Conservation (phyloP, 2,113 vertebrate species). For the Lutjanus erythropterus region DNA sequence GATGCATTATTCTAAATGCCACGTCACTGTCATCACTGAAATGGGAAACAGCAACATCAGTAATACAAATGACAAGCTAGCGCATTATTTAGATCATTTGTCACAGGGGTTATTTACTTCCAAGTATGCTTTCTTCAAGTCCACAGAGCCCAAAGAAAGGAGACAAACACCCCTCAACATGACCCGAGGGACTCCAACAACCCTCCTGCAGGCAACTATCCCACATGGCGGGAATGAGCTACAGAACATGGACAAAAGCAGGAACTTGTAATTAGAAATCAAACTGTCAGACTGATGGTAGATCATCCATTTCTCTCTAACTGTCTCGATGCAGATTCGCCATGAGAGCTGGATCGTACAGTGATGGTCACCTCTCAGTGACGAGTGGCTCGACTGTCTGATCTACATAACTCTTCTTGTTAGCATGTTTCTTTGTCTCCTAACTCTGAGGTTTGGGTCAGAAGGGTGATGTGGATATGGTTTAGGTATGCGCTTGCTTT, state of each 20-base stretch:
- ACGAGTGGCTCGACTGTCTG: slow-evolving; percentile 16
- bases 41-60: slow-evolving; percentile 55
- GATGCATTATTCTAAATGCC: slow-evolving; percentile 33
- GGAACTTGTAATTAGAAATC: slow-evolving; percentile 14
- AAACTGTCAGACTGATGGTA: slow-evolving; percentile 30
- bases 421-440: slow-evolving; percentile 13
- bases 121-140: slow-evolving; percentile 43
- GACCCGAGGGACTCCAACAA: slow-evolving; percentile 27
- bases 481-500: slow-evolving; percentile 35
- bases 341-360: not conserved
- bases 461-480: slow-evolving; percentile 15
- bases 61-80: slow-evolving; percentile 52
- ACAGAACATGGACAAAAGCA: not conserved
- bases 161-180: not conserved
- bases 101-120: slow-evolving; percentile 37
- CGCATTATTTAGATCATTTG: slow-evolving; percentile 52
- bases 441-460: slow-evolving; percentile 20
- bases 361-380: not conserved
- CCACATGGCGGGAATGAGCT: slow-evolving; percentile 28
- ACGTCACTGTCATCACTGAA: slow-evolving; percentile 45
- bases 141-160: slow-evolving; percentile 9
- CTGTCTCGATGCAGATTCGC: slow-evolving; percentile 13
- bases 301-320: slow-evolving; percentile 19
- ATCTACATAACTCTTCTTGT: not conserved
- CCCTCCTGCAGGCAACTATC: slow-evolving; percentile 27